Base-by-base conservation (phyloP, 1,140 invertebrate genomes). In the Watersipora subatra region DNA sequence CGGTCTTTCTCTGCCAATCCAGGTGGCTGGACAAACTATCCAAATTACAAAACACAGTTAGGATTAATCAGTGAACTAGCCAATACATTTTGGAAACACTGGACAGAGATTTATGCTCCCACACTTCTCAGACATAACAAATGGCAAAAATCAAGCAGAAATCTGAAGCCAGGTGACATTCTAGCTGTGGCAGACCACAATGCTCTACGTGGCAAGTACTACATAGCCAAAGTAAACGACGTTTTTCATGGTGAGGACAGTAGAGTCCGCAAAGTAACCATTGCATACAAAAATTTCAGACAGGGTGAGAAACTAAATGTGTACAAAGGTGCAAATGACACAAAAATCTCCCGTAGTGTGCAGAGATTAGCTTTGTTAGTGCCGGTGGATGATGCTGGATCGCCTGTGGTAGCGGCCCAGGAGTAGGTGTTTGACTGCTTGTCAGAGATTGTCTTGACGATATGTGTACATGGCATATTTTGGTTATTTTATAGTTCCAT, bases 131-230 rank as follows among this genome's bases (percentile, higher is more conserved):
- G 17, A 2, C 28, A 12, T 2, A 2, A 34, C 3, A 63, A 63
- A 26, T 34, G 28, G 27, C 20, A 2, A 34, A 46, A 15, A 3
- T 34, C 28, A 7, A 30, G 12, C 15, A 27, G 28, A 2, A 46
- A 63, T 30, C 22, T 63, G 29, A 27, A 63, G 29, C 28, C 27
- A 3, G 62, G 30, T 2, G 62, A 63, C 46, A 28, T 63, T 19
- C 28, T 63, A 63, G 12, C 46, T 3, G 24, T 63, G 2, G 27
- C 62, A 2, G 62, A 63, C 20, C 29, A 34, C n/a, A 63, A 63
- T 30, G 46, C 27, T 20, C 30, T 63, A 2, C 28, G 62, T 34
- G 28, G 62, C 3, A 20, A 63, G 46, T 63, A 46, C n/a, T n/a
- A 46, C 7, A 46, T 46, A 12, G 34, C 7, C n/a, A 46, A 12